Percentiles rank a stretch among this genome's conserved stretches.
Conservation (phyloP, 2,113 vertebrate genomes). For the Poicephalus gulielmi region DNA sequence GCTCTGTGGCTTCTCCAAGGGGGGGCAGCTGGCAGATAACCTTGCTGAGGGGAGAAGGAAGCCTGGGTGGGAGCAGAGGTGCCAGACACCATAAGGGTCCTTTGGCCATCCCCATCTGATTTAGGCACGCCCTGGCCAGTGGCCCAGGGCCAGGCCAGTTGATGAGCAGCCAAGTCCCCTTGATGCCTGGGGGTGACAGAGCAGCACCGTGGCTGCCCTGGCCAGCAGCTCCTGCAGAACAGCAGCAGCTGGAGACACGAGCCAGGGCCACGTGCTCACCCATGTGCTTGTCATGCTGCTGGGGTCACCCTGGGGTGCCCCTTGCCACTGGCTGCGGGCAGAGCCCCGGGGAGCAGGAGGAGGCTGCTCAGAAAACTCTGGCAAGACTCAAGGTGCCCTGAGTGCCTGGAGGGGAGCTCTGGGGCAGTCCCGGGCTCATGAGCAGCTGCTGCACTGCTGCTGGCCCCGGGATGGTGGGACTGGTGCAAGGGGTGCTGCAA, state of each 20-base stretch:
- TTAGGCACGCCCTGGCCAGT: background rate
- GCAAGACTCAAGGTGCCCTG: constrained; percentile 41
- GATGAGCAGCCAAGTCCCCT: background rate
- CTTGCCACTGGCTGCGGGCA: background rate
- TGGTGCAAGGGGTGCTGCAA: fast-evolving
- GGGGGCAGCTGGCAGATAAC: background rate
- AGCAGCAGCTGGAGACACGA: constrained; percentile 1
- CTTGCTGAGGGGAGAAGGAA: background rate
- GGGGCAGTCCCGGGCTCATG: fast-evolving
- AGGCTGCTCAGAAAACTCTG: background rate
- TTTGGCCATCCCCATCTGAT: background rate
- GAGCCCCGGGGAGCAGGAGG: background rate
- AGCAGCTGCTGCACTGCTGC: background rate
- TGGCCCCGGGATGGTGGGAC: background rate
- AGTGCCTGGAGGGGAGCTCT: background rate
- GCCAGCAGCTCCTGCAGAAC: background rate
- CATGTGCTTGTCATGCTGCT: background rate
- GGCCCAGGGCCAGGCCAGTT: background rate
- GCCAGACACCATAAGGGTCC: background rate
- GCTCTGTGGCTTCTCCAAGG: background rate
- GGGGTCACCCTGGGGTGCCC: constrained; percentile 55
- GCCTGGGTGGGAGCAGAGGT: background rate
- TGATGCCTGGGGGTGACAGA: background rate
- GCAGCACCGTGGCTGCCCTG: background rate
- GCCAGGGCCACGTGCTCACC: constrained; percentile 8